Conservation (phyloP, 2,113 vertebrate species). For the Apeltes quadracus region DNA sequence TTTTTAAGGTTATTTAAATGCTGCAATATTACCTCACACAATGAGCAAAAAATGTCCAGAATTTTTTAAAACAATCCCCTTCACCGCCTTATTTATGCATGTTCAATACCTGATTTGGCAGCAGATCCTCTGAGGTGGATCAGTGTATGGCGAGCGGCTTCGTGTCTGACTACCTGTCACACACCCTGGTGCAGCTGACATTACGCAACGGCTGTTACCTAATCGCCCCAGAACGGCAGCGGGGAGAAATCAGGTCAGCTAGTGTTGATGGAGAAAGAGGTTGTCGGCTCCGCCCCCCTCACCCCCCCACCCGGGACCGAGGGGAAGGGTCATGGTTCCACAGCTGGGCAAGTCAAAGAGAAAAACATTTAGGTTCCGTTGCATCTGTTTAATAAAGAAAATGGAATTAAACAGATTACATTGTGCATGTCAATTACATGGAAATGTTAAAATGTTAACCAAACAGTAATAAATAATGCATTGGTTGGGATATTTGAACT, state of each 20-base stretch:
- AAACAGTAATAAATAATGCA: background rate
- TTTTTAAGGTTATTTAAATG: too few relatives aligned
- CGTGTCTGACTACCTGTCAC: slow-evolving; percentile 41
- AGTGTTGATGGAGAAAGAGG: slow-evolving; percentile 20
- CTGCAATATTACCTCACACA: background rate
- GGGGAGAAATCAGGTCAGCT: slow-evolving; percentile 73
- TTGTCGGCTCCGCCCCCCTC: slow-evolving; percentile 35
- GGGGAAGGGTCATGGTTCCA: too few relatives aligned
- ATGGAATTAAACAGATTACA: background rate
- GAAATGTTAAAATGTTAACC: background rate
- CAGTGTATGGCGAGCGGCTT: slow-evolving; percentile 1
- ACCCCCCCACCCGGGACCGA: too few relatives aligned
- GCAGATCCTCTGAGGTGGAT: background rate
- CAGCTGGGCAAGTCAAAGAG: background rate
- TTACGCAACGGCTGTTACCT: slow-evolving; percentile 82
- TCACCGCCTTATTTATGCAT: background rate
- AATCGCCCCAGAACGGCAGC: slow-evolving; percentile 66
- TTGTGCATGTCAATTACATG: background rate
- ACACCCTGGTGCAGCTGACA: slow-evolving; percentile 58
- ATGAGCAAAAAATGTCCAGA: too few relatives aligned
- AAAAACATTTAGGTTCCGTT: background rate
- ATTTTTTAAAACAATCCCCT: too few relatives aligned
- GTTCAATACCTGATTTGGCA: background rate
- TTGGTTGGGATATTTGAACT: background rate
- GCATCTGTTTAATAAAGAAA: background rate